Conservation (phyloP, 2,113 vertebrate species). For the Lagopus muta region DNA sequence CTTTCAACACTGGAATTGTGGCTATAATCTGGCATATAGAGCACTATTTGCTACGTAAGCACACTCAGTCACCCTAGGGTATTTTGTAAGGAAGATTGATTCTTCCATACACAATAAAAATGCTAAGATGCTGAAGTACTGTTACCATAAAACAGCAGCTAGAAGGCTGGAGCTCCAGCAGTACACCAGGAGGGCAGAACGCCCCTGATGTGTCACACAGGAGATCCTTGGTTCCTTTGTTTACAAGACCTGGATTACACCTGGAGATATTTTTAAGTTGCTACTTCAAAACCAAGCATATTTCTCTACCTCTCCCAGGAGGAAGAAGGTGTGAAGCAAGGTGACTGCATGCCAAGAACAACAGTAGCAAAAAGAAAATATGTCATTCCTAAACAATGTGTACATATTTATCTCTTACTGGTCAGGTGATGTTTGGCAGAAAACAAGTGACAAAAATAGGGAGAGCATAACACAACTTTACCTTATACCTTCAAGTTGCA, state of each 20-base stretch:
- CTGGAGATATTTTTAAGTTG: not conserved
- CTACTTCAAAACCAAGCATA: not conserved
- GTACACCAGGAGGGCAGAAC: not conserved
- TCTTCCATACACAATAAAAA: not conserved
- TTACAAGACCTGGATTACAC: not conserved
- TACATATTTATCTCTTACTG: not conserved
- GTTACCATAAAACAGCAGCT: not conserved
- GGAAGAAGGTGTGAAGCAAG: not conserved
- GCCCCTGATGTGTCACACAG: rapidly evolving
- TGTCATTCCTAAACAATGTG: not conserved
- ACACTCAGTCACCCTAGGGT: not conserved
- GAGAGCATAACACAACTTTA: not conserved
- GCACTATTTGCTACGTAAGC: not conserved
- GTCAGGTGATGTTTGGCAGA: not conserved
- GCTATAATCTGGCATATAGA: not conserved
- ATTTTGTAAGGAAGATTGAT: not conserved
- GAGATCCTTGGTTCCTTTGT: not conserved
- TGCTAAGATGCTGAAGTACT: not conserved
- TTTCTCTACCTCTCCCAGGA: not conserved
- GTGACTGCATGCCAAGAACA: not conserved
- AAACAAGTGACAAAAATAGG: not conserved
- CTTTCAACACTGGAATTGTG: not conserved
- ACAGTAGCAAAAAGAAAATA: not conserved
- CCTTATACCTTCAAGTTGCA: not conserved
- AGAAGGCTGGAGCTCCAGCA: not conserved